Percentiles rank a stretch among this genome's conserved stretches.
These are phyloP conservation scores for Rhineura floridana DNA, from an alignment of 2,113 vertebrate genomes.

Conservation along the genomic window DNA sequence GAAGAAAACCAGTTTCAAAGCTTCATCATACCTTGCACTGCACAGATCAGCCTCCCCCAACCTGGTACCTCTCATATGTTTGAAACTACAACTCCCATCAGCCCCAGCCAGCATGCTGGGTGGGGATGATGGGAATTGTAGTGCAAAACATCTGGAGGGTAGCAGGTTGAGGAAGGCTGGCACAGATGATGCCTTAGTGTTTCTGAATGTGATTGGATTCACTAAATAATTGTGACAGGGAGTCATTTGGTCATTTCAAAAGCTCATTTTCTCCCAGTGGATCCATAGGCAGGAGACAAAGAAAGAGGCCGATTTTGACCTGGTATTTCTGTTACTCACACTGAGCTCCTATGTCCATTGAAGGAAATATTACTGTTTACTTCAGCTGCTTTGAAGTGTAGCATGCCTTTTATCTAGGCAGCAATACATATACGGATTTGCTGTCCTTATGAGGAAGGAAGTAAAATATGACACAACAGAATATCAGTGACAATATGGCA, in stretches of 20 bases:
- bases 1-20: neutral
- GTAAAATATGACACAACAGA: neutral
- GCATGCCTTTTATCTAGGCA: slow-evolving; percentile 5
- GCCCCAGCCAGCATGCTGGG: no score
- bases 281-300: neutral
- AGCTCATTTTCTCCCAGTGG: neutral
- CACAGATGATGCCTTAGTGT: neutral
- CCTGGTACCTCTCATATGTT: no score
- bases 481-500: neutral
- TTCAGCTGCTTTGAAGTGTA: slow-evolving; percentile 27
- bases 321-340: neutral
- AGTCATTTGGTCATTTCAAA: neutral
- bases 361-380: neutral
- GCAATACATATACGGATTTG: neutral
- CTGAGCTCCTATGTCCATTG: neutral
- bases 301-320: neutral
- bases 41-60: neutral
- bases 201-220: neutral
- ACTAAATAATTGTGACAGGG: neutral
- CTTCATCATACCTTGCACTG: no score
- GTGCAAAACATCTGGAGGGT: no score
- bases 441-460: neutral
- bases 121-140: no score
- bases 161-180: no score
- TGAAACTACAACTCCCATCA: no score